Evolutionary conservation across 2,888 invertebrate species (phyloP), one percentile per base, ranked within the genome.

Genomic region (Acrocera orbiculus): DNA sequence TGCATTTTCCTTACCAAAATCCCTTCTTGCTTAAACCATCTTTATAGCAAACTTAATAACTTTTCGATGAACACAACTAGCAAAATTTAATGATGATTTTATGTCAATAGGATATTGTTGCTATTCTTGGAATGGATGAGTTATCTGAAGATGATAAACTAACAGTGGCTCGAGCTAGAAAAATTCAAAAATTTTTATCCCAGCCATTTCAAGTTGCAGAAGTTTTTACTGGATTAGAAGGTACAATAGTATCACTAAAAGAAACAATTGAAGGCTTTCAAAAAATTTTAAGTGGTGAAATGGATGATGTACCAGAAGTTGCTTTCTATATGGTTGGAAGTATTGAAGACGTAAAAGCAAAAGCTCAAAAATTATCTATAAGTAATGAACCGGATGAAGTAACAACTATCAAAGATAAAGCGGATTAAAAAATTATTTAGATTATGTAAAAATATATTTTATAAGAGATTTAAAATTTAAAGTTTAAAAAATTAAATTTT

Each of bases 321-420:
- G 92, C 92, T 40, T 92, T 92, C 69, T 92, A 89, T 67, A 90
- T 92, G 90, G 87, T 90, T 41, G 92, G 92, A 44, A 79, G 79
- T 39, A 82, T 92, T 50, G 85, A 87, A 53, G 89, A 89, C 63
- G 87, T 86, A 32, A 67, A 73, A 31, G 70, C 70, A 41, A 89
- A 89, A 63, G 86, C 87, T 37, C 83, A 86, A 51, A 45, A 47
- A 27, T 44, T 54, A 32, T 50, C 51, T 23, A 52, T 52, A 41
- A 30, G 8, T 16, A 29, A 16, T n/a, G n/a, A n/a, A n/a, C n/a
- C n/a, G n/a, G n/a, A n/a, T n/a, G n/a, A n/a, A n/a, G n/a, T n/a
- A n/a, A n/a, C n/a, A n/a, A n/a, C n/a, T n/a, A n/a, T n/a, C n/a
- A n/a, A n/a, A n/a, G n/a, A n/a, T n/a, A n/a, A n/a, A n/a, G n/a